Percentiles rank a stretch among this genome's conserved stretches.
Evolutionary conservation across 1,140 invertebrate genomes (phyloP).

Genomic region (Drosophila bifasciata): DNA sequence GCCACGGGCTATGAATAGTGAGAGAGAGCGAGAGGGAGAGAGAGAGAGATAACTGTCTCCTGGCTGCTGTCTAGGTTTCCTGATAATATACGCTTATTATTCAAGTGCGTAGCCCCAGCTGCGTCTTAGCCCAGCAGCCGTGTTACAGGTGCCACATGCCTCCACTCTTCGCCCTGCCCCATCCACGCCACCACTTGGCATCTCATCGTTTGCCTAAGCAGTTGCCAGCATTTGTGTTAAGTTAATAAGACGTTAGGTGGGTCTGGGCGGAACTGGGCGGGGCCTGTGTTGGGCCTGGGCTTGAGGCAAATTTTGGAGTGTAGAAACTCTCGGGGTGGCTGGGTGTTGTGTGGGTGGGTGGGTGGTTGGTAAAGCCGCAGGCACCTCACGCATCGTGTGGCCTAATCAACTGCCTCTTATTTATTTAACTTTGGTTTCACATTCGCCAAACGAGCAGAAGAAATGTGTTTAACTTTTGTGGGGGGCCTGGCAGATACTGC

Average conservation of each 20-base stretch:
- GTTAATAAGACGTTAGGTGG: constrained; percentile 72
- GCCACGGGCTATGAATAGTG: no score
- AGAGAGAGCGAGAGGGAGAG: background rate
- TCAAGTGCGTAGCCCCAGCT: constrained; percentile 63
- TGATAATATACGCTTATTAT: constrained; percentile 75
- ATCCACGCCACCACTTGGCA: constrained; percentile 5
- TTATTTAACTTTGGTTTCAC: constrained; percentile 78
- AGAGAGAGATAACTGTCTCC: constrained; percentile 4
- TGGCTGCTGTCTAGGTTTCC: constrained; percentile 25
- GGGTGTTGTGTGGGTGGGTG: background rate
- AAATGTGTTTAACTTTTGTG: constrained; percentile 42
- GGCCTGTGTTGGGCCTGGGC: no score
- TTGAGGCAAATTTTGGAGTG: constrained; percentile 2
- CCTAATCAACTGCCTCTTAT: constrained; percentile 79
- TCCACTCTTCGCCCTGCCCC: background rate
- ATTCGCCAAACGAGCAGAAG: constrained; percentile 52
- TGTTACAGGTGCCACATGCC: constrained; percentile 62
- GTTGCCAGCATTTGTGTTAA: constrained; percentile 72
- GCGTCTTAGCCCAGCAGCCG: constrained; percentile 31
- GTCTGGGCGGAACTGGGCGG: no score
- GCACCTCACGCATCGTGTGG: constrained; percentile 50
- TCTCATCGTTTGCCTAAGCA: constrained; percentile 37
- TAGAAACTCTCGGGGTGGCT: background rate
- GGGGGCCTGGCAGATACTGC: background rate
- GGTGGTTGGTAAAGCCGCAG: constrained; percentile 32